Conservation (phyloP, 1,140 invertebrate genomes). For the Laodelphax striatellus region DNA sequence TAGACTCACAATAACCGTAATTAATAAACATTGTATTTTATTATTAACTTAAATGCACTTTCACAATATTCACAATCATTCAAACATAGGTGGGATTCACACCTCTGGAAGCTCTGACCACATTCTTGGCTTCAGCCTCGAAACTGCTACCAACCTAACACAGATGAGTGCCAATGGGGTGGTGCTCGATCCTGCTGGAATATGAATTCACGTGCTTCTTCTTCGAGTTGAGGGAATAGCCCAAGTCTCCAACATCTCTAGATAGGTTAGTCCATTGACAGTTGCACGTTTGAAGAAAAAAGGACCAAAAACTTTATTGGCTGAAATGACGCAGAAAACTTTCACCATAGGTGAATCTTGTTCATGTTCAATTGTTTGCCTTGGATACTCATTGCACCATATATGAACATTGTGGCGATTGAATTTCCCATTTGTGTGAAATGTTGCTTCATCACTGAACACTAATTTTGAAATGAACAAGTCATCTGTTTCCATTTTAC, state of each 20-base stretch:
- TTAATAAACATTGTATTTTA: no score
- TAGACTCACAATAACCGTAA: no score
- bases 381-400: conserved; percentile 2
- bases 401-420: conserved; percentile 3
- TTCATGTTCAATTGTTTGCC: background rate
- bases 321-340: conserved; percentile 7
- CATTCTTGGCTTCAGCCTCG: no score
- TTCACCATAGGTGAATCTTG: conserved; percentile 6
- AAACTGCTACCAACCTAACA: no score
- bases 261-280: conserved; percentile 11
- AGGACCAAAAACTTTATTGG: conserved; percentile 6
- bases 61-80: no score
- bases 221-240: conserved; percentile 8
- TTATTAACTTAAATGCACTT: no score
- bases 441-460: conserved; percentile 2
- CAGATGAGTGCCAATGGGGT: conserved; percentile 11
- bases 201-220: conserved; percentile 3
- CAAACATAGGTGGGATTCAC: no score
- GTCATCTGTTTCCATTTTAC: background rate
- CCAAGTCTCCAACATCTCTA: conserved; percentile 11
- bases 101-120: no score
- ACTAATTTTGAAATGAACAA: background rate
- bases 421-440: conserved; percentile 2
- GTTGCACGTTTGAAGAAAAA: conserved; percentile 8
- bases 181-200: conserved; percentile 10